Conservation (phyloP, 2,797 vertebrate species). For the Margarornis squamiger region DNA sequence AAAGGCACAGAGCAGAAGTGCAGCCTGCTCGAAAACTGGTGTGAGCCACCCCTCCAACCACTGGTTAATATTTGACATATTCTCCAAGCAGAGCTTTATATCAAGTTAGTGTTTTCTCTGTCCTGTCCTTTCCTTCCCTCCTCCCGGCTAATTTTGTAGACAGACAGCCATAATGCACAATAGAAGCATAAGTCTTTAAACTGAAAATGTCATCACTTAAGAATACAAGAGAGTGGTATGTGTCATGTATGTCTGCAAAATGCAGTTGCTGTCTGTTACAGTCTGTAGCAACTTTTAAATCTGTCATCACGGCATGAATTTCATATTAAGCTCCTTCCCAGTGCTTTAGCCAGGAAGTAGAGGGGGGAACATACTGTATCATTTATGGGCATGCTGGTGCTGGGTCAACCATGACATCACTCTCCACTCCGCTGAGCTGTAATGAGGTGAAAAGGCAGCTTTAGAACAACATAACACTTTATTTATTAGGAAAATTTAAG, state of each 20-base stretch:
- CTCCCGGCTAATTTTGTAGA: constrained; percentile 72
- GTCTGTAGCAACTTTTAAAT: constrained; percentile 99
- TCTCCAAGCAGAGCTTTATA: constrained; percentile 71
- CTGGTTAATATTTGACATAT: constrained; percentile 73
- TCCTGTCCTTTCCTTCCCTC: constrained; percentile 58
- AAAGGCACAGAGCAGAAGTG: constrained; percentile 68
- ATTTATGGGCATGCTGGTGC: constrained; percentile 81
- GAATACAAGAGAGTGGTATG: constrained; percentile 84
- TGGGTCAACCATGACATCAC: constrained; percentile 82
- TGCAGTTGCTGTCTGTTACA: constrained; percentile 89
- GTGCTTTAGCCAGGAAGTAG: constrained; percentile 81
- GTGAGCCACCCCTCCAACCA: constrained; percentile 50
- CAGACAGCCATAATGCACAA: constrained; percentile 78
- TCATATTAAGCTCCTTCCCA: constrained; percentile 83
- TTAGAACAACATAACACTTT: constrained; percentile 78
- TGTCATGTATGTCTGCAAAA: constrained; percentile 90
- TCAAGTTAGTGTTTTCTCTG: constrained; percentile 81
- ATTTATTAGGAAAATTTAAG: constrained; percentile 79
- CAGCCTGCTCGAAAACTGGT: constrained; percentile 34
- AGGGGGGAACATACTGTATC: constrained; percentile 81
- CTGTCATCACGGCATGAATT: constrained; percentile 91
- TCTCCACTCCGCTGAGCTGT: constrained; percentile 75
- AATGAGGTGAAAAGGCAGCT: constrained; percentile 82
- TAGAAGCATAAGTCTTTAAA: constrained; percentile 89
- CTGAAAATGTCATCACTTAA: constrained; percentile 95